These are phyloP conservation scores for Agriopis aurantiaria DNA, from an alignment of 2,888 invertebrate genomes.

Conservation along the genomic window DNA sequence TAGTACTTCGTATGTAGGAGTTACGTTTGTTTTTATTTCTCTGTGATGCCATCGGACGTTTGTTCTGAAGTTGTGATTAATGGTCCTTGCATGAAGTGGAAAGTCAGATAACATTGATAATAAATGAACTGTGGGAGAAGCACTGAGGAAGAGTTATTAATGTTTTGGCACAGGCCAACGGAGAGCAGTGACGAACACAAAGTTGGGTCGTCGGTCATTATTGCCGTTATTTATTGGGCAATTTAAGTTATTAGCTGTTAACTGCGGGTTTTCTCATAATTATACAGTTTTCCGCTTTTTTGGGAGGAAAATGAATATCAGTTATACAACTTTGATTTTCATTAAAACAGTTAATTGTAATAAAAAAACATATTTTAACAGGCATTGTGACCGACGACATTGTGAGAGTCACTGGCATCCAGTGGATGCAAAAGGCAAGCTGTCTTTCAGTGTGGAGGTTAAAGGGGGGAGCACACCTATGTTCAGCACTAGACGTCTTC, in stretches of 20 bases:
- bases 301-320: background rate
- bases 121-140: constrained; percentile 34
- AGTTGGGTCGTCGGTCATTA: background rate
- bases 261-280: background rate
- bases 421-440: too few species aligned
- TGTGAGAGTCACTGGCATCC: too few species aligned
- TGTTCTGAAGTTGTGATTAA: constrained; percentile 41
- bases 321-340: too few species aligned
- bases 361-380: too few species aligned
- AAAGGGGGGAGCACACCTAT: too few species aligned
- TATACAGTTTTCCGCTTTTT: background rate
- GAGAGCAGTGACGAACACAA: constrained; percentile 14
- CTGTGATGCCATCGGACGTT: constrained; percentile 28
- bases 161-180: constrained; percentile 15
- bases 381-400: too few species aligned
- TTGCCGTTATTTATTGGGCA: constrained; percentile 8
- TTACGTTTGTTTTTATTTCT: constrained; percentile 9
- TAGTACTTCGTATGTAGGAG: background rate
- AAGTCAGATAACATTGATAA: constrained; percentile 41
- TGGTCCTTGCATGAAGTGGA: constrained; percentile 35
- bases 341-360: too few species aligned
- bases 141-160: constrained; percentile 25
- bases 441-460: too few species aligned
- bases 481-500: too few species aligned
- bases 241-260: constrained; percentile 1